These are phyloP conservation scores for Ophraella communa DNA, from an alignment of 2,888 invertebrate genomes.

Conservation along the genomic window DNA sequence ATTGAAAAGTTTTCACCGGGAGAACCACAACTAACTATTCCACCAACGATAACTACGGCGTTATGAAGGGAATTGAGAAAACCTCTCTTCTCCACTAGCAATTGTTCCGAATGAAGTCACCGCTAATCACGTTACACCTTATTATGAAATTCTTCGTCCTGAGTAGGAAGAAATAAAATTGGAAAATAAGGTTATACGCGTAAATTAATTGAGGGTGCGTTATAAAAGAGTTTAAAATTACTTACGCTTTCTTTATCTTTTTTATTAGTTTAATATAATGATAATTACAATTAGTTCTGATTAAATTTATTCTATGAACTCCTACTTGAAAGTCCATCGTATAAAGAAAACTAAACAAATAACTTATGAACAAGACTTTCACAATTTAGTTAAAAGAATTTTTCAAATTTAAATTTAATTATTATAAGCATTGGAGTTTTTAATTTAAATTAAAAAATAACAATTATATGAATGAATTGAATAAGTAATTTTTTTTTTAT, in stretches of 20 bases:
- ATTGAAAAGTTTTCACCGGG: slow-evolving; percentile 49
- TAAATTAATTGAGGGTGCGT: slow-evolving; percentile 52
- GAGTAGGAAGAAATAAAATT: neutral
- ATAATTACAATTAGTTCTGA: too few relatives aligned
- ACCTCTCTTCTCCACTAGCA: slow-evolving; percentile 59
- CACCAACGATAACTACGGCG: neutral
- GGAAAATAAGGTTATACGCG: slow-evolving; percentile 47
- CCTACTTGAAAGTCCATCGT: too few relatives aligned
- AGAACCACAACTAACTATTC: slow-evolving; percentile 31
- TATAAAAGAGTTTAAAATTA: slow-evolving; percentile 21
- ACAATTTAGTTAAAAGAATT: too few relatives aligned
- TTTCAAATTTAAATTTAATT: too few relatives aligned
- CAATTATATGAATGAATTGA: too few relatives aligned
- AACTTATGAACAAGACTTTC: too few relatives aligned
- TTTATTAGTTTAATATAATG: too few relatives aligned
- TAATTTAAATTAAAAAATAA: too few relatives aligned
- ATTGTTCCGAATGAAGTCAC: slow-evolving; percentile 64
- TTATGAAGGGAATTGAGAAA: slow-evolving; percentile 29
- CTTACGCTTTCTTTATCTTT: neutral
- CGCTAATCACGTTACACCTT: slow-evolving; percentile 65
- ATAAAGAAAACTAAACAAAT: too few relatives aligned
- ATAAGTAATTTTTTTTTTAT: too few relatives aligned
- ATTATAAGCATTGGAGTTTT: too few relatives aligned
- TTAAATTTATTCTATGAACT: too few relatives aligned
- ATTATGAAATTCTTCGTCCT: slow-evolving; percentile 52